phyloP scores from a whole-genome alignment of 2,113 vertebrate species.

The Hippocampus abdominalis region DNA sequence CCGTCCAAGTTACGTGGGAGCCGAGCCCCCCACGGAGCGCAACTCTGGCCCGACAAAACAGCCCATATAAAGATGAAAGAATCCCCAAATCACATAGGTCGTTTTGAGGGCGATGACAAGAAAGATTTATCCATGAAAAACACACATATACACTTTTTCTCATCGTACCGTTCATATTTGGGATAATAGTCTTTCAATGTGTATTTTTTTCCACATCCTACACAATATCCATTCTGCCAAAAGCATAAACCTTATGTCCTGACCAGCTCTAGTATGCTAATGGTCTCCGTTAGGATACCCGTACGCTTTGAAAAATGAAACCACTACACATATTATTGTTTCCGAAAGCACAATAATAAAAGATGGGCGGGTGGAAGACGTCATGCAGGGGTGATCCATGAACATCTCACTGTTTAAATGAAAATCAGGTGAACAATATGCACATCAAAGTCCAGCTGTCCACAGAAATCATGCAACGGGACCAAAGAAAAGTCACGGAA shows the following conservation, averaged over 20 bases:
- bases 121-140: neutral
- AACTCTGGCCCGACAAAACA: neutral
- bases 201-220: too few species aligned
- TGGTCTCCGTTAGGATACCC: neutral
- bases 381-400: neutral
- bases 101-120: neutral
- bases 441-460: neutral
- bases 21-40: neutral
- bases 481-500: neutral
- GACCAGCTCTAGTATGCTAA: neutral
- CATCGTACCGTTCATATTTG: neutral
- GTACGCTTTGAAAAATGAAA: neutral
- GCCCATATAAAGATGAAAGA: neutral
- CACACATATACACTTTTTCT: neutral
- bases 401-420: neutral
- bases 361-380: neutral
- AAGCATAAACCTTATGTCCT: too few species aligned
- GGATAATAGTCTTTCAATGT: too few species aligned
- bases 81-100: neutral
- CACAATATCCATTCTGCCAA: too few species aligned
- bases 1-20: neutral
- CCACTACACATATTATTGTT: neutral
- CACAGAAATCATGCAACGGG: neutral
- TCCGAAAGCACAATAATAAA: neutral
- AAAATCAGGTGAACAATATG: neutral